Conservation (phyloP, 53 echinoderm and acorn worm species). For the Holothuria leucospilota region DNA sequence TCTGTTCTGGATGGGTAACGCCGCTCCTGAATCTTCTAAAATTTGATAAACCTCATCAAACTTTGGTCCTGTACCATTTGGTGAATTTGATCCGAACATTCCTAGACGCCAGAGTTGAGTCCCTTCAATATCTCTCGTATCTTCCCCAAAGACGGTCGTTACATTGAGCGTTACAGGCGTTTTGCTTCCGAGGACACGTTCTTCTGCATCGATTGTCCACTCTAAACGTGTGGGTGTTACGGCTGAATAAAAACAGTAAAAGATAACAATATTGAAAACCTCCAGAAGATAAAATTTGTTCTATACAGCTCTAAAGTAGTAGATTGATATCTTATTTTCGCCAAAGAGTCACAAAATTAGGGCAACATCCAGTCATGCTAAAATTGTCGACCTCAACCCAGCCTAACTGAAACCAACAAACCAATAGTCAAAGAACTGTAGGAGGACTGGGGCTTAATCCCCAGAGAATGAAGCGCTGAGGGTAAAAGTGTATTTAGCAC, state of each 20-base stretch:
- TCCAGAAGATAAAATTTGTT: background rate
- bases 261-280: background rate
- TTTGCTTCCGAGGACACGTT: background rate
- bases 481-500: too few species aligned
- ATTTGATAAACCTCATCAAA: conserved; percentile 38
- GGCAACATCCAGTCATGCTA: too few species aligned
- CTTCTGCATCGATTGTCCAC: background rate
- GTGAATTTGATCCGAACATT: conserved; percentile 21
- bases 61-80: conserved; percentile 10
- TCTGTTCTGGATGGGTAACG: background rate
- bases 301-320: too few species aligned
- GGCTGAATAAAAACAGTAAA: background rate
- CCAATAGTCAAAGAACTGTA: too few species aligned
- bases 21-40: background rate
- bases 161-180: conserved; percentile 10
- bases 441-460: too few species aligned
- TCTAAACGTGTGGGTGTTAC: conserved; percentile 9
- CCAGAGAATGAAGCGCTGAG: too few species aligned
- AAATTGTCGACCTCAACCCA: too few species aligned
- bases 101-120: conserved; percentile 24
- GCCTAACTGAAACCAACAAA: too few species aligned
- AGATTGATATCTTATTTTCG: too few species aligned
- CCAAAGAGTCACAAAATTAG: too few species aligned
- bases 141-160: background rate
- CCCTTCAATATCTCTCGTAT: conserved; percentile 26